phyloP scores from a whole-genome alignment of 2,113 vertebrate species.

The Phrynocephalus versicolor region DNA sequence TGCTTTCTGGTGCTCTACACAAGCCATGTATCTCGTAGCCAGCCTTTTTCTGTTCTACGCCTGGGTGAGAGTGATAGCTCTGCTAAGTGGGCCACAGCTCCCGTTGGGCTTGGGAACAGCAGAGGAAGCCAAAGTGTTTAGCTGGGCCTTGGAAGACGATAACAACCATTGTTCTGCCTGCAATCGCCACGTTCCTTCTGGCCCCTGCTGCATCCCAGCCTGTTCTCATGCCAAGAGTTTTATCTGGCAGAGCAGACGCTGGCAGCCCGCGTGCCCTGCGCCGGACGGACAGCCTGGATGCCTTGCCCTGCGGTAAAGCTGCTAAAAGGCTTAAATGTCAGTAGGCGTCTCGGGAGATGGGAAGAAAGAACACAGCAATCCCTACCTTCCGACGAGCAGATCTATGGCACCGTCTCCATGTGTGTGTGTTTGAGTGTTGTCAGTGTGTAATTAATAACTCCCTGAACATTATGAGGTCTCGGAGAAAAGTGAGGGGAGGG shows the following conservation, averaged over 20 bases:
- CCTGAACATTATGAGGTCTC: constrained; percentile 34
- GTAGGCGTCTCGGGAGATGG: not conserved
- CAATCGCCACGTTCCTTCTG: constrained; percentile 10
- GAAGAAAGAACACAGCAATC: constrained; percentile 9
- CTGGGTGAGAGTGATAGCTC: not conserved
- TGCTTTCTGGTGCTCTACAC: too few species aligned
- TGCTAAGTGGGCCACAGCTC: constrained; percentile 24
- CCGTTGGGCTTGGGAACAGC: constrained; percentile 42
- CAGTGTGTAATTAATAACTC: constrained; percentile 53
- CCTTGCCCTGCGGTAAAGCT: rapidly evolving
- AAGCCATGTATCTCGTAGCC: not conserved
- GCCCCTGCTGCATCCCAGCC: not conserved
- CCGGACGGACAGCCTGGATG: rapidly evolving
- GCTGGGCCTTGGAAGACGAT: constrained; percentile 21
- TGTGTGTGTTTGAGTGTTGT: too few species aligned
- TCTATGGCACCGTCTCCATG: constrained; percentile 36
- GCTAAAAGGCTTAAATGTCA: not conserved
- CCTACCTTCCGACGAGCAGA: not conserved
- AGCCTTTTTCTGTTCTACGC: too few species aligned
- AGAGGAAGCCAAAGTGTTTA: constrained; percentile 20
- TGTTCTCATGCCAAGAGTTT: not conserved
- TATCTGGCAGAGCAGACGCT: rapidly evolving
- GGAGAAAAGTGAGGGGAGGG: not conserved
- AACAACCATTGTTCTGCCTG: constrained; percentile 28
- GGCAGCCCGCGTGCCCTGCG: rapidly evolving